A percentile compares a stretch with the other conserved stretches of the same genome.
These are phyloP conservation scores for Lacanobia oleracea DNA, from an alignment of 2,888 invertebrate species.

Conservation along the genomic window DNA sequence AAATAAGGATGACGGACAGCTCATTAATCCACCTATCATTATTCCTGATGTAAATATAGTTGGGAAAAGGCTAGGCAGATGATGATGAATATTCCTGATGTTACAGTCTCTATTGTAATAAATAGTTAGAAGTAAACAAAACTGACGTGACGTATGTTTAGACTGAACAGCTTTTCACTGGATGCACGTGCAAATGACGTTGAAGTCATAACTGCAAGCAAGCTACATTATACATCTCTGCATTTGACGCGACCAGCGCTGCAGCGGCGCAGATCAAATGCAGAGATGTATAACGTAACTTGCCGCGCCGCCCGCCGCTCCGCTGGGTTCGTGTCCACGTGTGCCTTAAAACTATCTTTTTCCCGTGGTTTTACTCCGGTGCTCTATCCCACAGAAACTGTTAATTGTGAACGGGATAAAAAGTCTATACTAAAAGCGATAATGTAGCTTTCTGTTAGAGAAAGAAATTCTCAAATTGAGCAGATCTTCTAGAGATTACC, in stretches of 20 bases:
- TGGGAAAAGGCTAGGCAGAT: too few species aligned
- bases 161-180: neutral
- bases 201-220: neutral
- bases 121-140: neutral
- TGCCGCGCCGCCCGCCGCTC: too few species aligned
- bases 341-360: too few species aligned
- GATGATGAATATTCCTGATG: neutral
- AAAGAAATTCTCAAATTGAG: neutral
- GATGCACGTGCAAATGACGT: slow-evolving; percentile 3
- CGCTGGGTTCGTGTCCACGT: too few species aligned
- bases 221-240: too few species aligned
- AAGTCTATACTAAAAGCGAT: too few species aligned
- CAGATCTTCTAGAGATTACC: neutral
- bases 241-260: too few species aligned
- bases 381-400: too few species aligned
- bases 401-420: too few species aligned
- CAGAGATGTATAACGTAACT: too few species aligned
- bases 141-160: slow-evolving; percentile 13
- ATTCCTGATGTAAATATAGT: neutral
- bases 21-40: neutral
- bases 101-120: neutral
- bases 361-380: too few species aligned
- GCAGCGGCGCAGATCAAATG: too few species aligned
- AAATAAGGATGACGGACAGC: neutral
- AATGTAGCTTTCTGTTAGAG: neutral